A percentile compares a stretch with the other conserved stretches of the same genome.
Conservation (phyloP, 2,797 vertebrate genomes). For the Pseudochirops corinnae region DNA sequence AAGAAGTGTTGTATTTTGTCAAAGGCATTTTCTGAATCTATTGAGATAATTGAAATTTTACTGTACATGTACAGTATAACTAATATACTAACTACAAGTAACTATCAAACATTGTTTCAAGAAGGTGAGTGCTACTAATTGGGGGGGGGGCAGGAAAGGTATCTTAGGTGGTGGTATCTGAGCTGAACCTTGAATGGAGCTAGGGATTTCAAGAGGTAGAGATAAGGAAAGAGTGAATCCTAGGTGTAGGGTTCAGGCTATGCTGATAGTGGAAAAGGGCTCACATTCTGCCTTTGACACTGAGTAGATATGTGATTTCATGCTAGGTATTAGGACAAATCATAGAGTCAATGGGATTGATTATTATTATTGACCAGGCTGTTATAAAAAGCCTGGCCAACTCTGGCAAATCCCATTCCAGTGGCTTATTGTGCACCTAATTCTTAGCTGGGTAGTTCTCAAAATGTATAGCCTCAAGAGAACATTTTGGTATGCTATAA, state of each 20-base stretch:
- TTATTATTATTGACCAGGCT: background rate
- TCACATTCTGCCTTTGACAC: background rate
- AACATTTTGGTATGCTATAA: background rate
- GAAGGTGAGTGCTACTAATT: background rate
- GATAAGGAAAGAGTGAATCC: background rate
- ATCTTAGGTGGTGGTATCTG: background rate
- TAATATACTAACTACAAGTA: background rate
- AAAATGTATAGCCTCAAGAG: background rate
- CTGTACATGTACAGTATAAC: too few relatives aligned
- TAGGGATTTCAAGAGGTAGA: background rate
- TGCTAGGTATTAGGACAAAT: background rate
- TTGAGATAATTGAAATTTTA: too few relatives aligned
- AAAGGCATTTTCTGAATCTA: background rate
- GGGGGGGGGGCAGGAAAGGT: background rate
- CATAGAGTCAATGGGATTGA: background rate
- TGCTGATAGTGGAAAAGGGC: background rate
- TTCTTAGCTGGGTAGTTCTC: background rate
- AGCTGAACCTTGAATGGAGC: background rate
- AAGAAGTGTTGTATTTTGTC: background rate
- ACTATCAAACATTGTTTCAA: background rate
- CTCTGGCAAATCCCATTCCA: background rate
- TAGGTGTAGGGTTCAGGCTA: background rate
- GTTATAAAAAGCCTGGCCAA: background rate
- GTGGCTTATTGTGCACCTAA: background rate
- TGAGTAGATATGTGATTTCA: background rate